These are phyloP conservation scores for Polyploca ridens DNA, from an alignment of 2,888 invertebrate species.

Conservation along the genomic window DNA sequence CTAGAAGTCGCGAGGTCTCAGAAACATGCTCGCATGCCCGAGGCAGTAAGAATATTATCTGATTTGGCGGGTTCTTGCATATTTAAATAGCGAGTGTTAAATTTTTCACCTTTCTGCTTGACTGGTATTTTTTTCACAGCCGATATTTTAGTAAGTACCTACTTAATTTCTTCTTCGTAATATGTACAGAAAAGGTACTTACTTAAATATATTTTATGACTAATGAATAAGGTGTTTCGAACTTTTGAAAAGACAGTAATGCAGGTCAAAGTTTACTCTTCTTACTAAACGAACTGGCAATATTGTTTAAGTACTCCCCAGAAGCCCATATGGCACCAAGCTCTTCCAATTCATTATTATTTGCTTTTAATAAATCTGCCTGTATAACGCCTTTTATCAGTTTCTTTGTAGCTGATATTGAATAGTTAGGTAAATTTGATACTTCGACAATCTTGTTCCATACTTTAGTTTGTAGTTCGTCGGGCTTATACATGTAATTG, in stretches of 20 bases:
- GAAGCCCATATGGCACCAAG: conserved; percentile 87
- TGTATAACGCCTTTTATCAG: conserved; percentile 86
- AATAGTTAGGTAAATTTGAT: conserved; percentile 80
- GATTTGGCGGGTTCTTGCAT: too few relatives aligned
- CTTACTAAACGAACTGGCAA: conserved; percentile 18
- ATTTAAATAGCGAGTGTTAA: too few relatives aligned
- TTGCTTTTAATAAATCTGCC: conserved; percentile 86
- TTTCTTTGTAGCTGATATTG: conserved; percentile 88
- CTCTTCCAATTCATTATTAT: conserved; percentile 87
- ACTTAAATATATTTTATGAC: too few relatives aligned
- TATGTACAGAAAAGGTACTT: too few relatives aligned
- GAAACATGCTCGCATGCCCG: too few relatives aligned
- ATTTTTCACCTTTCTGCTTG: too few relatives aligned
- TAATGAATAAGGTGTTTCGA: too few relatives aligned
- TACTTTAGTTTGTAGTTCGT: conserved; percentile 84
- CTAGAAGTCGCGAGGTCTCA: too few relatives aligned
- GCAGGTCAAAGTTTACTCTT: conserved; percentile 47
- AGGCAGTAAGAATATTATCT: too few relatives aligned
- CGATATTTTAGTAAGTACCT: too few relatives aligned
- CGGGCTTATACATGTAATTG: conserved; percentile 89
- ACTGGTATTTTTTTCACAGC: too few relatives aligned
- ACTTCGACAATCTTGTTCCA: conserved; percentile 84
- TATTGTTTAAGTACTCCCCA: conserved; percentile 82
- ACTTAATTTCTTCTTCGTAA: too few relatives aligned
- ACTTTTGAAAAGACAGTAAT: not conserved